Evolutionary conservation across 2,888 invertebrate genomes (phyloP), one percentile per base, ranked within the genome.

Genomic region (Azorinus chamasolen): DNA sequence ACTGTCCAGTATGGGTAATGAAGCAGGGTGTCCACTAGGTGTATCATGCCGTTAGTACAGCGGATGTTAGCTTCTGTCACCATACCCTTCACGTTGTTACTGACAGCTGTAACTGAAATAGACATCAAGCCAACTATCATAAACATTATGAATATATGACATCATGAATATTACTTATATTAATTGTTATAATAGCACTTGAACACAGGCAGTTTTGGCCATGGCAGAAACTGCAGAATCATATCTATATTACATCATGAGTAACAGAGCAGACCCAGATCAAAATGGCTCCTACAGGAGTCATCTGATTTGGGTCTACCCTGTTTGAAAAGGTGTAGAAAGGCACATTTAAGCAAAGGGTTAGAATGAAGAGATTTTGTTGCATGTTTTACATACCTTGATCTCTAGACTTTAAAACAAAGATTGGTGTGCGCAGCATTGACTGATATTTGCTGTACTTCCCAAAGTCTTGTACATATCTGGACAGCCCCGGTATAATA

Each of bases 11-110:
- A 89, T 0, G 88, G 88, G 20, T 86, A 86, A 41, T 86, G 84
- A 22, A 90, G 70, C 14, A 90, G 61, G 6, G 81, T 84, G 63
- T 89, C 87, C 8, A 90, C 83, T 32, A 89, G 65, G 59, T 90
- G 90, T 14, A 90, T 82, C 39, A 85, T 83, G 18, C 90, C 90
- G 48, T 90, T 89, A 18, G 83, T 84, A 1, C 87, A 87, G 12
- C 87, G 87, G 41, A 90, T 87, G 73, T 90, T 84, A 6, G 84
- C 62, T 10, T 63, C 55, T 16, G 87, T 69, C 4, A 90, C 81
- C 24, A 65, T 72, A 0, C 86, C 88, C 73, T 83, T 84, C 6
- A 89, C 77, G 53, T 89, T 89, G 74, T 88, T 89, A 59, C 86
- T 88, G 59, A 85, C 73, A 6, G 85, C 85, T 59, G 74, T 86